phyloP scores from a whole-genome alignment of 2,113 vertebrate species.

The Trochalopteron elliotii region DNA sequence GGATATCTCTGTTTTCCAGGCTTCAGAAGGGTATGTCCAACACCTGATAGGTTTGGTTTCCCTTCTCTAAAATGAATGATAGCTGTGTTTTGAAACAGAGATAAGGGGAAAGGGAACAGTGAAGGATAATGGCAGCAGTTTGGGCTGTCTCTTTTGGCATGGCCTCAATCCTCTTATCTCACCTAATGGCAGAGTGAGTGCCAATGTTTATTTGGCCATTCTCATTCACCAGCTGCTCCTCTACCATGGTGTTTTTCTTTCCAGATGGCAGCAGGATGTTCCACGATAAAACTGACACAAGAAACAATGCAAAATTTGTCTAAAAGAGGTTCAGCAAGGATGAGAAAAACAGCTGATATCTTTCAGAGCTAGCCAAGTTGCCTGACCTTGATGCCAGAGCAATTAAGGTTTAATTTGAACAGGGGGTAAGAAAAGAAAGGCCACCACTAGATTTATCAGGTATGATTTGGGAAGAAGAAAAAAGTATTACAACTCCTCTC shows the following conservation, averaged over 20 bases:
- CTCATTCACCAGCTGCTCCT: slow-evolving; percentile 78
- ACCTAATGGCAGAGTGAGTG: slow-evolving; percentile 76
- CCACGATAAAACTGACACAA: slow-evolving; percentile 78
- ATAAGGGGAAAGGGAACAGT: slow-evolving; percentile 58
- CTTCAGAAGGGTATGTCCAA: background rate
- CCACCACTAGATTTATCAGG: slow-evolving; percentile 68
- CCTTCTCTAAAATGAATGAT: slow-evolving; percentile 54
- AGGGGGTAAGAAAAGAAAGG: slow-evolving; percentile 46
- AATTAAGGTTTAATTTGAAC: slow-evolving; percentile 76
- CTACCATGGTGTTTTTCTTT: slow-evolving; percentile 77
- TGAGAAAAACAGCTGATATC: slow-evolving; percentile 79
- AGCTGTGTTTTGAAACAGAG: slow-evolving; percentile 61
- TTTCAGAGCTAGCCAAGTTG: slow-evolving; percentile 77
- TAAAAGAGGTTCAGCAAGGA: slow-evolving; percentile 78
- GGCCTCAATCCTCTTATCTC: slow-evolving; percentile 73
- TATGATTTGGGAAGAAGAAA: slow-evolving; percentile 55
- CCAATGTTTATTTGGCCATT: slow-evolving; percentile 83
- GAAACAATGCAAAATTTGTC: slow-evolving; percentile 84
- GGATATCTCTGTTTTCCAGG: slow-evolving; percentile 50
- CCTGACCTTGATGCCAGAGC: slow-evolving; percentile 72
- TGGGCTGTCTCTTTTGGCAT: slow-evolving; percentile 62
- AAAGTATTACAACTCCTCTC: background rate
- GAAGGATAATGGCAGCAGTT: slow-evolving; percentile 51
- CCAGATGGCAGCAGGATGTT: slow-evolving; percentile 83
- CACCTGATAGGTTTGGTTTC: slow-evolving; percentile 57